A percentile compares a stretch with the other conserved stretches of the same genome.
phyloP scores from a whole-genome alignment of 2,888 invertebrate genomes.

The Crossocerus cetratus region DNA sequence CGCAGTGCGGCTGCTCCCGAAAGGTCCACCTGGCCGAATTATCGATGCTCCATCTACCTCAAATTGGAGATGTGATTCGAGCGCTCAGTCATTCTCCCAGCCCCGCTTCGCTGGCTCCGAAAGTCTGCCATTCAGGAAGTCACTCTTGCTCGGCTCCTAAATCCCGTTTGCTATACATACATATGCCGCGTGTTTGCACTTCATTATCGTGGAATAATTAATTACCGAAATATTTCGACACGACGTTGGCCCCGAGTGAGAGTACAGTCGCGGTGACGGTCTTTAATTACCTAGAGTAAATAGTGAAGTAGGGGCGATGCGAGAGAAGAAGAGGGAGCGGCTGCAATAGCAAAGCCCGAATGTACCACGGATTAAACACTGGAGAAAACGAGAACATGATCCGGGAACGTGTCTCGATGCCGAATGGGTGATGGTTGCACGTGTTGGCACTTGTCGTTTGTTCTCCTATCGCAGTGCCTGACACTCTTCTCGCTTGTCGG shows the following conservation, averaged over 20 bases:
- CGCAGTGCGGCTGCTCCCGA: slow-evolving; percentile 21
- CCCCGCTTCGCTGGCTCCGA: too few relatives aligned
- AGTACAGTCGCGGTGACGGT: background rate
- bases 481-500: slow-evolving; percentile 40
- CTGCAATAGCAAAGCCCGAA: slow-evolving; percentile 6
- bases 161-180: slow-evolving; percentile 14
- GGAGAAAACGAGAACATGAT: slow-evolving; percentile 9
- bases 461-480: slow-evolving; percentile 42
- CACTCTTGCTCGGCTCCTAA: slow-evolving; percentile 30
- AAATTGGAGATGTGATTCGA: slow-evolving; percentile 36
- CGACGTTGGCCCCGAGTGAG: slow-evolving; percentile 4
- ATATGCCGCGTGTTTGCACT: slow-evolving; percentile 11
- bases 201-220: slow-evolving; percentile 3
- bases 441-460: slow-evolving; percentile 53
- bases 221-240: slow-evolving; percentile 22
- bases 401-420: slow-evolving; percentile 32
- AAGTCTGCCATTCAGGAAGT: slow-evolving; percentile 11
- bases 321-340: background rate
- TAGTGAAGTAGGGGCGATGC: background rate
- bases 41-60: slow-evolving; percentile 44
- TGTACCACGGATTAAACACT: slow-evolving; percentile 35
- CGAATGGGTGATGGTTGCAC: slow-evolving; percentile 51
- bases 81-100: slow-evolving; percentile 36
- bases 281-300: background rate
- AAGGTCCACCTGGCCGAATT: slow-evolving; percentile 42